Base-by-base conservation (phyloP, 2,113 vertebrate genomes). In the Cygnus atratus region DNA sequence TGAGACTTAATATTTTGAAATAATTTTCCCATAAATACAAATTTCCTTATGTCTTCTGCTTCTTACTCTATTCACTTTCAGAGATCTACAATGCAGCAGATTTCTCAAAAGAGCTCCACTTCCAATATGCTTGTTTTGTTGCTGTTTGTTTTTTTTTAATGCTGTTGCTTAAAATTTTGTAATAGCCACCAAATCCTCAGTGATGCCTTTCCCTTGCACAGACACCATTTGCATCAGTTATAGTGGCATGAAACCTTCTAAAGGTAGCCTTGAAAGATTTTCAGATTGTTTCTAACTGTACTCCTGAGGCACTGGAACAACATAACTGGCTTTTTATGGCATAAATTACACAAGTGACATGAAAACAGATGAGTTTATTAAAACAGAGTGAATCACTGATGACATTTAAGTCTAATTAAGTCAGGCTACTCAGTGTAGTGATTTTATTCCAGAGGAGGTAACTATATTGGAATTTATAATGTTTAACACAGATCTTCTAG, bases 321-420 rank as follows among this genome's bases (percentile, higher is more conserved):
- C 78, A 73, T 58, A 58, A 77, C 46, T 68, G 57, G 54, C 74
- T 81, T 61, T 97, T 95, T 85, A 62, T 84, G 91, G 74, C 94
- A 96, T 81, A 97, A 96, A 97, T 93, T 74, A 95, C 87, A 67
- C 67, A 81, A 87, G 85, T 94, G 84, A 91, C 92, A 78, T 91
- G 96, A 96, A 97, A 97, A 98, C 88, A 94, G 68, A 91, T 73
- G 86, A 97, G 76, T 97, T 96, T 97, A 97, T 97, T 98, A 97
- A 98, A 94, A 79, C 91, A 96, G 94, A 96, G 83, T 86, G 92
- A 96, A 66, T 95, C 82, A 92, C 67, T 77, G 90, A 54, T 97
- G 96, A 86, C 88, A 97, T 97, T 97, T 94, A 94, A 96, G 82
- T 95, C 82, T 97, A 95, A 97, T 97, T 97, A 96, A 96, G 96